Base-by-base conservation (phyloP, 1,140 invertebrate genomes). In the Lordiphosa collinella region DNA sequence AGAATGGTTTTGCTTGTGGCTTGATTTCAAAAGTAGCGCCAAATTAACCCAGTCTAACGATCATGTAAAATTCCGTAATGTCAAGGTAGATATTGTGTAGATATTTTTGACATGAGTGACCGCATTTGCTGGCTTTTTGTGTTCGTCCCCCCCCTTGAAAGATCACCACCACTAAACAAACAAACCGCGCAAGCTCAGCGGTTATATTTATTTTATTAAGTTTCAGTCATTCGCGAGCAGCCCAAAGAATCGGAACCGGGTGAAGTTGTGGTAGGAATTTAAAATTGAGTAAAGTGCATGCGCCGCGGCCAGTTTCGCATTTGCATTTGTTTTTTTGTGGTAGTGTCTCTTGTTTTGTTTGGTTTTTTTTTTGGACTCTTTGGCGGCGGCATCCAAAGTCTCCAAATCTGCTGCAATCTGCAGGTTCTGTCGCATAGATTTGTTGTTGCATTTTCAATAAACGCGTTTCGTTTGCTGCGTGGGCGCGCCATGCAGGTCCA, bases 391-490 rank as follows among this genome's bases (percentile, higher is more conserved):
- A 58, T 58, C 22, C 22, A 25, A 25, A 40, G 60, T 37, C 11
- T 18, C 32, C 46, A 43, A 57, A 61, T 58, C 59, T 62, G 57
- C 22, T 25, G 22, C 22, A 25, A 25, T 25, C 22, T 25, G 22
- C 22, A 25, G 22, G 22, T 25, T 25, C 22, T 25, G 16, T 18
- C 16, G 16, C 16, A 2, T 18, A 18, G 3, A 18, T 18, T 18
- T 56, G 58, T 43, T 14, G 37, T 40, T 14, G 71, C 66, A 57
- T 71, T 82, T 80, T 76, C 78, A 82, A 82, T 82, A 82, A 84
- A 82, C 76, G 78, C 78, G 76, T 82, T 82, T 76, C 60, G 76
- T 72, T 62, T 66, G 62, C 58, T 71, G 76, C 76, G 76, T 82
- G 76, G 76, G 76, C 71, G 76, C 71, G 76, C 66, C 55, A 41